A percentile compares a stretch with the other conserved stretches of the same genome.
Conservation (phyloP, 2,888 invertebrate species). For the Cephus rjabovi region DNA sequence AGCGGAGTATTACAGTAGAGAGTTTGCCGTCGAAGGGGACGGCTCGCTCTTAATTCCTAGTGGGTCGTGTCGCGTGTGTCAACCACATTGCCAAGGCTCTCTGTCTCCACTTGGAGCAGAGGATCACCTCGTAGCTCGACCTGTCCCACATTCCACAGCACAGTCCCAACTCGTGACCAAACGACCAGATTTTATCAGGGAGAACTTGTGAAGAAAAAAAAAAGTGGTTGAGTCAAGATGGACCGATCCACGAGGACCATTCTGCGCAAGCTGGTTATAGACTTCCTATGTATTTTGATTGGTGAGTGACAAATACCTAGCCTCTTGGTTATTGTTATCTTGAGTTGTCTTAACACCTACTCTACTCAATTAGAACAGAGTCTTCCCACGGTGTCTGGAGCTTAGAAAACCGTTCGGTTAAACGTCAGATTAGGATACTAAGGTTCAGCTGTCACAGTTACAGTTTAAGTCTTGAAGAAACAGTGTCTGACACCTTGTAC, state of each 20-base stretch:
- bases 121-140: background rate
- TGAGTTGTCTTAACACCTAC: background rate
- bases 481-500: background rate
- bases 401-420: background rate
- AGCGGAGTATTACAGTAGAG: background rate
- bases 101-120: background rate
- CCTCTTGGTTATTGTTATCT: background rate
- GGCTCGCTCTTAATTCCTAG: background rate
- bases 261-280: slow-evolving; percentile 76
- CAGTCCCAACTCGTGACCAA: background rate
- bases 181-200: background rate
- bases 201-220: background rate
- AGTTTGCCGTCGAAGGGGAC: background rate
- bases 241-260: slow-evolving; percentile 72
- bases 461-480: background rate
- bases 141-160: background rate
- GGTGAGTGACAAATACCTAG: slow-evolving; percentile 70
- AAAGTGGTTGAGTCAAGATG: slow-evolving; percentile 54
- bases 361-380: background rate
- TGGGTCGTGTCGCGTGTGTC: background rate
- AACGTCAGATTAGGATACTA: background rate
- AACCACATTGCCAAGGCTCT: background rate
- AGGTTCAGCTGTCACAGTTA: background rate
- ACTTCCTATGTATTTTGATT: slow-evolving; percentile 75
- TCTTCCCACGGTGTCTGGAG: background rate